phyloP scores from a whole-genome alignment of 2,113 vertebrate species.

The Siniperca knerii region DNA sequence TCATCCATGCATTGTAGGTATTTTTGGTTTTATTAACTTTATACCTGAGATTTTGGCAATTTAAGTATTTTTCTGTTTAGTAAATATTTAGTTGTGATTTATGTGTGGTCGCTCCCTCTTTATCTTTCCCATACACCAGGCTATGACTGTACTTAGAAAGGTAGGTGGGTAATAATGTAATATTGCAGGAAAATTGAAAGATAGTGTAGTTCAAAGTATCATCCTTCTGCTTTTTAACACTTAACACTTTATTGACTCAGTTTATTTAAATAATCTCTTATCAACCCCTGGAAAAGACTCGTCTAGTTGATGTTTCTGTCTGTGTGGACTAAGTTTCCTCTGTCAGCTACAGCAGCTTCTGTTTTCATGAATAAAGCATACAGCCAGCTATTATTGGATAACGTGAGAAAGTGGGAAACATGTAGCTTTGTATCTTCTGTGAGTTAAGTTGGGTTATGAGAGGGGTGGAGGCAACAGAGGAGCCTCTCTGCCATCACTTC shows the following conservation, averaged over 20 bases:
- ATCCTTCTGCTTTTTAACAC: background rate
- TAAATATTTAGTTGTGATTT: background rate
- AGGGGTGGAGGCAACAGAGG: background rate
- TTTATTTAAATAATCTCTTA: background rate
- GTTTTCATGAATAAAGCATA: background rate
- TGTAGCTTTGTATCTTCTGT: background rate
- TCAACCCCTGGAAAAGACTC: background rate
- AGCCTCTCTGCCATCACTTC: background rate
- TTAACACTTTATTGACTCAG: background rate
- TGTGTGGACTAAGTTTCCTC: too few relatives aligned
- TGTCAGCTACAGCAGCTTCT: background rate
- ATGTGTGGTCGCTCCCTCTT: too few relatives aligned
- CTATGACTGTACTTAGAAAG: background rate
- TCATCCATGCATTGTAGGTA: background rate
- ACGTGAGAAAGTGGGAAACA: background rate
- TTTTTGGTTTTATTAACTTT: background rate
- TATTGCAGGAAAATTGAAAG: background rate
- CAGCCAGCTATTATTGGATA: background rate
- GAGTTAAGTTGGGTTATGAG: background rate
- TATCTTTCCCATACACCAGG: background rate
- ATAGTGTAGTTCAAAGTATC: background rate
- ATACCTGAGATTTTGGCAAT: background rate
- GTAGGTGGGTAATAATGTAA: background rate
- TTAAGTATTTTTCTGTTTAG: background rate
- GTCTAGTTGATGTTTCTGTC: background rate